Base-by-base conservation (phyloP, 53 echinoderm and acorn worm species). In the Paracentrotus lividus region DNA sequence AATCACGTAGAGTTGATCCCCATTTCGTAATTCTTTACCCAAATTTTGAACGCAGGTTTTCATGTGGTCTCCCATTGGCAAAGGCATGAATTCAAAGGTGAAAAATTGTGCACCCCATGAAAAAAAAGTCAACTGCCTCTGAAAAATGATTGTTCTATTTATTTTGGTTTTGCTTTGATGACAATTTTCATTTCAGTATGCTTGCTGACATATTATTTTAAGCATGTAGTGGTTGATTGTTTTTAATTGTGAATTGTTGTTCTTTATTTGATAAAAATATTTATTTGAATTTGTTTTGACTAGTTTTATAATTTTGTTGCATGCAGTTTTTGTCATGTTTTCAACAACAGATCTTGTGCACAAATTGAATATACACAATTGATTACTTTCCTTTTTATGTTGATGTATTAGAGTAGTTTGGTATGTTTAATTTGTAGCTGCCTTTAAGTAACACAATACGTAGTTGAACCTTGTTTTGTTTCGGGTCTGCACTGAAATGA, bases 51-150 rank as follows among this genome's bases (percentile, higher is more conserved):
- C 57, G 60, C 96, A 97, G 97, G 97, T 97, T 94, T 97, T 75
- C 95, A 95, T 95, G 53, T 97, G 97, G 97, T 95, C 97, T 77
- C 97, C 97, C n/a, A 96, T 97, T 88, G 78, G 53, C 88, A 95
- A 93, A 91, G 95, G 94, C 84, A 29, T 90, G 33, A 91, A 76
- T 75, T 75, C 91, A 10, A 91, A 91, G 91, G 91, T 91, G 91
- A 91, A 65, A 59, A 38, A 88, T 56, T 40, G 56, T 55, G 88
- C 56, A 51, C 85, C 85, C 14, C 88, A 57, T 51, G 18, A 57
- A 88, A 88, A 52, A 88, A 88, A 86, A 86, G 55, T 14, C 8
- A 88, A 34, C 29, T 59, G 88, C 49, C n/a, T 36, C 24, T 1
- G 21, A 88, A 61, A 40, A 2, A 15, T 29, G 88, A 52, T 53